Percentiles rank a stretch among this genome's conserved stretches.
phyloP scores from a whole-genome alignment of 2,113 vertebrate genomes.

The Argyrosomus japonicus region DNA sequence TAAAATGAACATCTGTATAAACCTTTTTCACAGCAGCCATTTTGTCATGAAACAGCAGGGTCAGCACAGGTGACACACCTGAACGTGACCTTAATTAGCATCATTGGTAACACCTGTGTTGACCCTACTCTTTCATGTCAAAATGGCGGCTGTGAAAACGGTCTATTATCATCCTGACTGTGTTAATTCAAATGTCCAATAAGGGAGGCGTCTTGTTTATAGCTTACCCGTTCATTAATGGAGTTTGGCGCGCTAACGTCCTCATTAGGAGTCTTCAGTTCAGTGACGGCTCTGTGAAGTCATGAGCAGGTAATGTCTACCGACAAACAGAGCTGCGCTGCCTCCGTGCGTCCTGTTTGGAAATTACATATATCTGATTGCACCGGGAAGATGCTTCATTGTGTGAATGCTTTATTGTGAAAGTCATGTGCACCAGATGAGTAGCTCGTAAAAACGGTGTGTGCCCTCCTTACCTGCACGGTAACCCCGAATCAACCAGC shows the following conservation, averaged over 20 bases:
- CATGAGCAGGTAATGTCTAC: background rate
- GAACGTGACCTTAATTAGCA: no score
- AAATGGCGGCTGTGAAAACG: no score
- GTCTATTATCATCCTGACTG: background rate
- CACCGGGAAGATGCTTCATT: background rate
- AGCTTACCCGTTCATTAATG: rapidly evolving
- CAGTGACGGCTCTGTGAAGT: background rate
- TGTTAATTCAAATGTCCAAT: rapidly evolving
- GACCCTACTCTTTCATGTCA: no score
- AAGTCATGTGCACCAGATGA: background rate
- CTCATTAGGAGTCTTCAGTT: no score
- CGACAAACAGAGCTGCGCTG: conserved; percentile 6
- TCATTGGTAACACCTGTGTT: no score
- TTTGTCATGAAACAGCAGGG: no score
- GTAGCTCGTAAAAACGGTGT: background rate
- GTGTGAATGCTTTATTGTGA: background rate
- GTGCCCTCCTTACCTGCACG: conserved; percentile 28
- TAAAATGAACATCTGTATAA: no score
- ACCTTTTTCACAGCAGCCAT: no score
- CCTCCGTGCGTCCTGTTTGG: background rate
- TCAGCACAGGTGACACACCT: no score
- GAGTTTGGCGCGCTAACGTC: background rate
- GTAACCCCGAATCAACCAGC: background rate
- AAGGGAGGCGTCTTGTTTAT: background rate
- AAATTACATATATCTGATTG: background rate